Percentiles rank a stretch among this genome's conserved stretches.
Evolutionary conservation across 2,797 vertebrate genomes (phyloP).

Genomic region (Premnoplex brunnescens): DNA sequence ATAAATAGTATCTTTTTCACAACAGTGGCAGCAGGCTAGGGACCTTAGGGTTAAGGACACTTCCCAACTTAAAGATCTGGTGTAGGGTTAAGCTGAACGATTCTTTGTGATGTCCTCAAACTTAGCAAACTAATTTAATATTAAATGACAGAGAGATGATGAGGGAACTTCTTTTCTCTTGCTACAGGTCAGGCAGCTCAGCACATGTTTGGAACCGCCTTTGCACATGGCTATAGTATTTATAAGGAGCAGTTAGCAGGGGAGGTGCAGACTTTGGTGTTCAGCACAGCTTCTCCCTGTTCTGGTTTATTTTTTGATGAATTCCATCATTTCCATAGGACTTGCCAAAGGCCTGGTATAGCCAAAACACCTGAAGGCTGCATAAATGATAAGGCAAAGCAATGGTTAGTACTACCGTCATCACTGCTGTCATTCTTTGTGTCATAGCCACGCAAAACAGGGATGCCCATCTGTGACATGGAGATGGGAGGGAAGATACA

Average conservation of each 20-base stretch:
- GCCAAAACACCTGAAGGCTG: background rate
- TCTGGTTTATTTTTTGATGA: background rate
- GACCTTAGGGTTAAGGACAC: background rate
- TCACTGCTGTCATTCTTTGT: background rate
- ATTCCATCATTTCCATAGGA: background rate
- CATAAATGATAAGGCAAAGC: background rate
- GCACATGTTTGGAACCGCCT: background rate
- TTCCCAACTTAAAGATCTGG: background rate
- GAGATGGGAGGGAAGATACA: background rate
- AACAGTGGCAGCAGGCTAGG: rapidly evolving
- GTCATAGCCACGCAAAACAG: background rate
- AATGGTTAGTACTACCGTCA: background rate
- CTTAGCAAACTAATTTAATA: background rate
- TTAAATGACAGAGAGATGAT: background rate
- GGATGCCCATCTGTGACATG: background rate
- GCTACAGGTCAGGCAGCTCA: background rate
- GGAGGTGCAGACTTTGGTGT: background rate
- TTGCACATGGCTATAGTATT: background rate
- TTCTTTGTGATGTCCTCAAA: background rate
- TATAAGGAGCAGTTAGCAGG: background rate
- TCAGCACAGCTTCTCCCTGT: background rate
- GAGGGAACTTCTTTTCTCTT: background rate
- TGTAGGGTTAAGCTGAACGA: background rate
- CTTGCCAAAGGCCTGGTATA: background rate
- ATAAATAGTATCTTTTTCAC: background rate